Evolutionary conservation across 1,140 invertebrate genomes (phyloP).

Genomic region (Atopsyche davidsoni): DNA sequence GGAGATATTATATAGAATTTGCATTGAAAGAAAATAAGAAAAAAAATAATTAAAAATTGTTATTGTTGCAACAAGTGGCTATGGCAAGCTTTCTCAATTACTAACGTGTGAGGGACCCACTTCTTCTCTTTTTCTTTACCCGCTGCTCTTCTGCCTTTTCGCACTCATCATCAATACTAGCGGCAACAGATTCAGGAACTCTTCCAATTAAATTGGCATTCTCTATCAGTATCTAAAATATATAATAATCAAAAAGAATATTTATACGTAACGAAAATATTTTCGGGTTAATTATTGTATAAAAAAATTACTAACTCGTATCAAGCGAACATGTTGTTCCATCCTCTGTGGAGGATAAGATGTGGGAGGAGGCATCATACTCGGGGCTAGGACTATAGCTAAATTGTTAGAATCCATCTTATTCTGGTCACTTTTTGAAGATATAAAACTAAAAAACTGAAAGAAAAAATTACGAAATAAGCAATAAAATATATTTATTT

Average conservation of each 20-base stretch:
- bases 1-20: no score
- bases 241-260: slow-evolving; percentile 22
- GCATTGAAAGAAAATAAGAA: no score
- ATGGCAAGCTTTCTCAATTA: slow-evolving; percentile 14
- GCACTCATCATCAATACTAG: slow-evolving; percentile 48
- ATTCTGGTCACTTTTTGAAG: slow-evolving; percentile 55
- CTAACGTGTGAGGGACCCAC: slow-evolving; percentile 76
- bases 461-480: slow-evolving; percentile 25
- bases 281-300: neutral
- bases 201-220: slow-evolving; percentile 68
- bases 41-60: no score
- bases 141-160: slow-evolving; percentile 38
- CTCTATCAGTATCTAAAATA: slow-evolving; percentile 66
- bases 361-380: slow-evolving; percentile 70
- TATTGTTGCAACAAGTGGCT: no score
- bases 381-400: slow-evolving; percentile 74
- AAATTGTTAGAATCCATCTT: slow-evolving; percentile 77
- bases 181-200: slow-evolving; percentile 55
- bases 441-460: slow-evolving; percentile 45
- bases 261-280: slow-evolving; percentile 1
- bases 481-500: slow-evolving; percentile 1
- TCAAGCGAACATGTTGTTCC: slow-evolving; percentile 56
- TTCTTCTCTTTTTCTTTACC: slow-evolving; percentile 67
- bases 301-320: slow-evolving; percentile 44
- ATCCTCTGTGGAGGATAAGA: slow-evolving; percentile 54